These are phyloP conservation scores for Esox masquinongy DNA, from an alignment of 2,797 vertebrate species.

Conservation along the genomic window DNA sequence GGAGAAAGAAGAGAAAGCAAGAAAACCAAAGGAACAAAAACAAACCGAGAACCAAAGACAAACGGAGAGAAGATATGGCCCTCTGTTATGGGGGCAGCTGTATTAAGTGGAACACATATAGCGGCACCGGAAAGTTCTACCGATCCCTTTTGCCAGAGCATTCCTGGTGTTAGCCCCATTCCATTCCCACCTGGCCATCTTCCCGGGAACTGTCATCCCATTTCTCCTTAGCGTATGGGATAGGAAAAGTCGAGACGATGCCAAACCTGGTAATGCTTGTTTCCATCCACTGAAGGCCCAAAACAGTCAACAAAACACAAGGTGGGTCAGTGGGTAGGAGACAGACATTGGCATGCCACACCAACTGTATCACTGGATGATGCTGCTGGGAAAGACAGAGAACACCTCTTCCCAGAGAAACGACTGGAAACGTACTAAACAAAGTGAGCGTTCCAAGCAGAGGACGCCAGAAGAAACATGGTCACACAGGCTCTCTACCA, in stretches of 20 bases:
- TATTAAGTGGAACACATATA: slow-evolving; percentile 42
- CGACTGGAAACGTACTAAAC: slow-evolving; percentile 1
- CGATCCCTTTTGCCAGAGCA: slow-evolving; percentile 32
- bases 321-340: slow-evolving; percentile 1
- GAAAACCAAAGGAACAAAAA: slow-evolving; percentile 1
- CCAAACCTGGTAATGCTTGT: background rate
- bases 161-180: slow-evolving; percentile 37
- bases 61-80: background rate
- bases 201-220: slow-evolving; percentile 48
- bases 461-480: background rate
- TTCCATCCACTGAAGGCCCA: background rate
- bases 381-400: background rate
- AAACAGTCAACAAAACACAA: background rate
- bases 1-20: too few species aligned
- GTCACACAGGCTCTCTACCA: background rate
- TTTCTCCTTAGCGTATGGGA: slow-evolving; percentile 6
- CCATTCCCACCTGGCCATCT: slow-evolving; percentile 24
- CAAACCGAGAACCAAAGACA: background rate
- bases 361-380: background rate
- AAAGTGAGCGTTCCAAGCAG: background rate
- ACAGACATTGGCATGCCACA: background rate
- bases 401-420: slow-evolving; percentile 8
- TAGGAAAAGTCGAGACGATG: background rate
- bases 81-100: background rate
- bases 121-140: slow-evolving; percentile 10